Evolutionary conservation across 1,140 invertebrate species (phyloP).

Genomic region (Trachymyrmex cornetzi): DNA sequence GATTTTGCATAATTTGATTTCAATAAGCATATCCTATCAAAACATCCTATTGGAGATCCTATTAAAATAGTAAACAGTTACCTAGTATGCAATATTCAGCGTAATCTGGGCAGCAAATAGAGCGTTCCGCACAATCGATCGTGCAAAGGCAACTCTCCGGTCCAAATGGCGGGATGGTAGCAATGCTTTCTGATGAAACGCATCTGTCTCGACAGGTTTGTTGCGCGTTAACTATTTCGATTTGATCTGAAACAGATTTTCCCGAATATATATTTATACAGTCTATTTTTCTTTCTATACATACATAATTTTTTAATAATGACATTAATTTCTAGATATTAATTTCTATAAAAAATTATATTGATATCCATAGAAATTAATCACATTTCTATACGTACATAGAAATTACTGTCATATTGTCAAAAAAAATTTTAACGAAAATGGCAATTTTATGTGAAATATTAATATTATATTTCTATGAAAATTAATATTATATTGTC

Average conservation of each 20-base stretch:
- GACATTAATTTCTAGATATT: too few species aligned
- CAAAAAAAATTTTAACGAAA: too few species aligned
- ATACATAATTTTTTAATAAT: too few species aligned
- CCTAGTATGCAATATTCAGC: slow-evolving; percentile 84
- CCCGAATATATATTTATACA: neutral
- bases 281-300: neutral
- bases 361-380: too few species aligned
- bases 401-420: too few species aligned
- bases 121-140: slow-evolving; percentile 83
- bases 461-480: too few species aligned
- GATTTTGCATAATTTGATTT: neutral
- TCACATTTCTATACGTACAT: too few species aligned
- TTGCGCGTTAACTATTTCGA: slow-evolving; percentile 82
- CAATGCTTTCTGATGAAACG: slow-evolving; percentile 55
- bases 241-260: slow-evolving; percentile 80
- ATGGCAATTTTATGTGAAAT: too few species aligned
- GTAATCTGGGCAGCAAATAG: slow-evolving; percentile 86
- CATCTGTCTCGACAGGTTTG: slow-evolving; percentile 84
- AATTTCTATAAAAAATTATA: too few species aligned
- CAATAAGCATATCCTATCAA: neutral
- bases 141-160: slow-evolving; percentile 84
- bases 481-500: neutral
- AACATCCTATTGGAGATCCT: neutral
- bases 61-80: slow-evolving; percentile 66
- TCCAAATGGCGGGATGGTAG: slow-evolving; percentile 50